Evolutionary conservation across 2,797 vertebrate species (phyloP), one percentile per base, ranked within the genome.

Genomic region (Nannoperca obscura): DNA sequence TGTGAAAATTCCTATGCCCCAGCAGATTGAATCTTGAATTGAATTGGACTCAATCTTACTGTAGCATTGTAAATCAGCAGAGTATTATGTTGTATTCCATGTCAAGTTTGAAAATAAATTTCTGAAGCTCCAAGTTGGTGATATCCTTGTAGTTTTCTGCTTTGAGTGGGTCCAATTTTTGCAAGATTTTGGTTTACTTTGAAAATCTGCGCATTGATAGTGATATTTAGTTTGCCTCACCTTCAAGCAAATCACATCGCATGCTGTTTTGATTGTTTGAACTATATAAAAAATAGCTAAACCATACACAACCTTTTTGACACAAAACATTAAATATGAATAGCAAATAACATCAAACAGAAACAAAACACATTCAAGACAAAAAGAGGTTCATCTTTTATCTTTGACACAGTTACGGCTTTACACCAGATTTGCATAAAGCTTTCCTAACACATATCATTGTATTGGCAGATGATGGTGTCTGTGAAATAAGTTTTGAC

Each of bases 1-100:
- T 86, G 42, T 44, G 14, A 78, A 84, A 71, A 81, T 89, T 74
- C 54, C 78, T 83, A 79, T 70, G 66, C 71, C 57, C 55, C 75
- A 75, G 63, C 70, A 81, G 82, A 83, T 85, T 86, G 72, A 79
- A 74, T 87, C 59, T 82, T 19, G 74, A 70, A 78, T 79, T 72
- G 75, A 78, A 67, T 71, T 75, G 62, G 69, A 73, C 76, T 47
- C 68, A 65, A 72, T 67, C 32, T 75, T 44, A 44, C 59, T 66
- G n/a, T 49, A 36, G 78, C 50, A 55, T 71, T 74, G 66, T 80
- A 76, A 78, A 86, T 83, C 62, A 79, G 58, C 24, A 53, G 47
- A 76, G 68, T 66, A 30, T 53, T 42, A 61, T 46, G 13, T 68
- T 80, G 58, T 80, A 72, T 54, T 67, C 27, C 27, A 6, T 62